Percentiles rank a stretch among this genome's conserved stretches.
These are phyloP conservation scores for Tretioscincus oriximinensis DNA, from an alignment of 2,113 vertebrate species.

Conservation along the genomic window DNA sequence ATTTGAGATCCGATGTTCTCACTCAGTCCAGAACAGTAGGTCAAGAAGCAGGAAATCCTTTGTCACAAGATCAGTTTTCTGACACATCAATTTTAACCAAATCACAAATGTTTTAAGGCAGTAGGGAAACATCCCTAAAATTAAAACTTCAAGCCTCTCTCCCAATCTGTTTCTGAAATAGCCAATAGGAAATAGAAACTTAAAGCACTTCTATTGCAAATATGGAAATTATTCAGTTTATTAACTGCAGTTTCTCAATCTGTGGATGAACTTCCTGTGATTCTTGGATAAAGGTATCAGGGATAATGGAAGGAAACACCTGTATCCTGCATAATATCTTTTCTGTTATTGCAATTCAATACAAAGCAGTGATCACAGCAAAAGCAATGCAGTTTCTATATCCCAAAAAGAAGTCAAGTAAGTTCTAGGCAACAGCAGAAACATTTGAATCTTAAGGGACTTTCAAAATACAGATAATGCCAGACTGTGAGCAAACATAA, in stretches of 20 bases:
- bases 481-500: no score
- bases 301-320: conserved; percentile 64
- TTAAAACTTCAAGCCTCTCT: neutral
- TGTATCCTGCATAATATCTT: conserved; percentile 79
- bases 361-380: conserved; percentile 60
- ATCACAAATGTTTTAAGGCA: neutral
- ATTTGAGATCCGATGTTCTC: no score
- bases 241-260: neutral
- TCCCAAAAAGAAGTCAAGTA: conserved; percentile 45
- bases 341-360: conserved; percentile 59
- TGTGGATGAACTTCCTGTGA: neutral
- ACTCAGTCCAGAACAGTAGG: no score
- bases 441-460: neutral
- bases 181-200: neutral
- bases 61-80: neutral
- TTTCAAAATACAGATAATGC: neutral
- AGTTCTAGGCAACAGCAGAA: neutral
- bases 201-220: neutral
- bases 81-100: neutral
- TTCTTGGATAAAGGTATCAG: conserved; percentile 17
- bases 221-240: neutral
- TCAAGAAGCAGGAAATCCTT: no score
- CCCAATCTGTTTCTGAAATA: neutral
- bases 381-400: conserved; percentile 49
- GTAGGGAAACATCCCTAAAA: neutral